A percentile compares a stretch with the other conserved stretches of the same genome.
These are phyloP conservation scores for Drosophila tropicalis DNA, from an alignment of 1,140 invertebrate species.

Conservation along the genomic window DNA sequence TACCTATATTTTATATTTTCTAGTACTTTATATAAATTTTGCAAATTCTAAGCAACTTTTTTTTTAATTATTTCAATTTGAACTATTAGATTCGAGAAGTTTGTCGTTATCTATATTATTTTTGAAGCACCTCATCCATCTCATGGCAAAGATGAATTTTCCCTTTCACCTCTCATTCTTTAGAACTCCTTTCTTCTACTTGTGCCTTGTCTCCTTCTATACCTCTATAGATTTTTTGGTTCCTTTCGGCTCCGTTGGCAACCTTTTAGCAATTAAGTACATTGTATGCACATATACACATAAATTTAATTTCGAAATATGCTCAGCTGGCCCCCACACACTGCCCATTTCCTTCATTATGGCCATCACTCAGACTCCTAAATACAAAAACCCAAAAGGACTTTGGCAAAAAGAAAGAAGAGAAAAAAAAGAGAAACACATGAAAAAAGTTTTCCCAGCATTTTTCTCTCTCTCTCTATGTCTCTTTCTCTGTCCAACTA, in stretches of 20 bases:
- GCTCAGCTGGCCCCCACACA: background rate
- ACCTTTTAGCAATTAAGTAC: constrained; percentile 40
- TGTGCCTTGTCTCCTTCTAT: background rate
- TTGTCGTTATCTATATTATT: too few species aligned
- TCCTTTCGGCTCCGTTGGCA: background rate
- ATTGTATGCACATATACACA: constrained; percentile 39
- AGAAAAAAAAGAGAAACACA: constrained; percentile 52
- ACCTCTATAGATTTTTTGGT: background rate
- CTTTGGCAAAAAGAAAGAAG: background rate
- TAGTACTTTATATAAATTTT: too few species aligned
- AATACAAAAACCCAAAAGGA: constrained; percentile 6
- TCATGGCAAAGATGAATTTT: background rate
- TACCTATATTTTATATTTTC: too few species aligned
- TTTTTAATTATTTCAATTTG: too few species aligned
- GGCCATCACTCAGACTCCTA: constrained; percentile 1
- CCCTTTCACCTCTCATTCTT: background rate
- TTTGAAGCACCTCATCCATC: too few species aligned
- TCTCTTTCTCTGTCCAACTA: too few species aligned
- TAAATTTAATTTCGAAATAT: constrained; percentile 38
- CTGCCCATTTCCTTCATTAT: background rate
- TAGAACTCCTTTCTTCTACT: background rate
- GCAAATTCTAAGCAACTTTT: too few species aligned
- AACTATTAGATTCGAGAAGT: too few species aligned
- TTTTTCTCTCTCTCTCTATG: background rate
- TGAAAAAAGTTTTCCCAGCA: constrained; percentile 37